Evolutionary conservation across 2,113 vertebrate species (phyloP).

Genomic region (Atherinomorus stipes): DNA sequence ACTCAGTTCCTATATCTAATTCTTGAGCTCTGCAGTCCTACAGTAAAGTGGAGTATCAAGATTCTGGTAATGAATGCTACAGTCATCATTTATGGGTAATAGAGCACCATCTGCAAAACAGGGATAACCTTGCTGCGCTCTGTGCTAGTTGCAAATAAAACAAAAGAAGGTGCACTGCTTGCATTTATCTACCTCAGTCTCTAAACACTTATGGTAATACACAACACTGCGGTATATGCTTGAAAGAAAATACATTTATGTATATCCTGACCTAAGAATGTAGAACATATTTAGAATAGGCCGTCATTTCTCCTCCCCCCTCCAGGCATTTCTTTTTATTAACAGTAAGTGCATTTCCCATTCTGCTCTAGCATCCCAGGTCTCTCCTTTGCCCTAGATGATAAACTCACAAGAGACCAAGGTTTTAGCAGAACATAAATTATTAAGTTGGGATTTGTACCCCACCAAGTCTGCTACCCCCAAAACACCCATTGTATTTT

Average conservation of each 20-base stretch:
- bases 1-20: background rate
- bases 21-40: background rate
- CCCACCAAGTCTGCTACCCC: background rate
- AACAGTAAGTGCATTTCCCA: slow-evolving; percentile 45
- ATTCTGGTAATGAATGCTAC: background rate
- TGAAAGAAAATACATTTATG: slow-evolving; percentile 41
- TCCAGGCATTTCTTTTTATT: slow-evolving; percentile 54
- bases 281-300: slow-evolving; percentile 51
- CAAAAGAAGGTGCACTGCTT: background rate
- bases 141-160: background rate
- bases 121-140: background rate
- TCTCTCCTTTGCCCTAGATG: slow-evolving; percentile 30
- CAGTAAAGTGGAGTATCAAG: background rate
- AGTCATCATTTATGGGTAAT: slow-evolving; percentile 15
- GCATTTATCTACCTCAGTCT: slow-evolving; percentile 16
- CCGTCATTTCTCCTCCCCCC: slow-evolving; percentile 29
- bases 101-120: slow-evolving; percentile 7
- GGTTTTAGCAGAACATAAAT: slow-evolving; percentile 62
- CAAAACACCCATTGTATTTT: slow-evolving; percentile 49
- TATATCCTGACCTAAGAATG: slow-evolving; percentile 43
- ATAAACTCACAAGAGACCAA: slow-evolving; percentile 54
- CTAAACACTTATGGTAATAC: background rate
- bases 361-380: slow-evolving; percentile 22
- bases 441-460: slow-evolving; percentile 54
- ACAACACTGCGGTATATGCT: slow-evolving; percentile 22